Base-by-base conservation (phyloP, 2,113 vertebrate genomes). In the Pygoscelis adeliae region DNA sequence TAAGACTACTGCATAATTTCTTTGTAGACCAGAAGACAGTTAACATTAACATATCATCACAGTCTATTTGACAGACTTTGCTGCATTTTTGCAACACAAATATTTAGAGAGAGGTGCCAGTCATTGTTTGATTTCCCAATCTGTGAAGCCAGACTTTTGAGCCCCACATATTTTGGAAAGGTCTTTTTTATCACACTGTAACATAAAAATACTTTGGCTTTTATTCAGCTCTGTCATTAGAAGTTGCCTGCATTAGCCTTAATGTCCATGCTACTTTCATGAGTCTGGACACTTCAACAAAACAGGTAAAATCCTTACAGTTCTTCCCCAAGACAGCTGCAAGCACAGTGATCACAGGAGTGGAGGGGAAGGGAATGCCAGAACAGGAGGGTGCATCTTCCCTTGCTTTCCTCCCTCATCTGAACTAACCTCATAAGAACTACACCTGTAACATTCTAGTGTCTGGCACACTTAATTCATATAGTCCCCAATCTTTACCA, bases 1-100 rank as follows among this genome's bases (percentile, higher is more conserved):
- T 26, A 70, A 94, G 47, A 79, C 62, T 89, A 85, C 52, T 81
- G 15, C 6, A 50, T 87, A 90, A 96, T 92, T 97, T 92, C 42
- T 69, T 91, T 69, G 46, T 70, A 95, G 63, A 71, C 19, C 44
- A 70, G 36, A 83, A 97, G 66, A 87, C 27, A 44, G 59, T 78
- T 83, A 88, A 74, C n/a, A 56, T 46, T 83, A 89, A 46, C 17
- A 29, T 42, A 52, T 36, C 53, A 47, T 62, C 52, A 88, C 27
- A 63, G 36, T n/a, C 67, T 87, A 47, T 81, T 83, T 20, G 4
- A 84, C 29, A 95, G n/a, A 8, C 8, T 52, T 91, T 71, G 6
- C 13, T 90, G 11, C 55, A 87, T 40, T 90, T 95, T 87, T 95
- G 20, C 14, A 86, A 44, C 11, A 83, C 4, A 92, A 70, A 30